A percentile compares a stretch with the other conserved stretches of the same genome.
Evolutionary conservation across 2,113 vertebrate species (phyloP).

Genomic region (Phainopepla nitens): DNA sequence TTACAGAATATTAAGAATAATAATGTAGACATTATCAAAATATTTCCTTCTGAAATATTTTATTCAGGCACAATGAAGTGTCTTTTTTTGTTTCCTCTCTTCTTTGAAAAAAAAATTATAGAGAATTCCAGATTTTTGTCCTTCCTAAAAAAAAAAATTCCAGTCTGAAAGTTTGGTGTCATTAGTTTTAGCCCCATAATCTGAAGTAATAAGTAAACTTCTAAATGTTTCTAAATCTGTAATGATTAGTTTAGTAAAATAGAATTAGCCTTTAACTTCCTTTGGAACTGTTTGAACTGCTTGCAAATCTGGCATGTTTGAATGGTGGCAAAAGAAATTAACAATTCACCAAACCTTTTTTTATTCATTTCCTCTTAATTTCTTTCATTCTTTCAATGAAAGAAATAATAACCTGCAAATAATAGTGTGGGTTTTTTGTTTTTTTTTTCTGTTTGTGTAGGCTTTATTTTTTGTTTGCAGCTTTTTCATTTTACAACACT

Average conservation of each 20-base stretch:
- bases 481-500: neutral
- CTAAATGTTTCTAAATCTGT: neutral
- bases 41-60: neutral
- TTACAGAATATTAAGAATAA: neutral
- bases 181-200: neutral
- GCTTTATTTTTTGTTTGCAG: neutral
- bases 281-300: neutral
- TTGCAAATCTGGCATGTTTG: neutral
- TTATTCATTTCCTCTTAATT: neutral
- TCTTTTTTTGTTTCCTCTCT: neutral
- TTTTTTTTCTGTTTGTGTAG: fast-evolving
- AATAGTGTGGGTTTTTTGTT: neutral
- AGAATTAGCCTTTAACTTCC: neutral
- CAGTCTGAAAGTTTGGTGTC: neutral
- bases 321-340: neutral
- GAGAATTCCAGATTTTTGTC: neutral
- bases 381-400: neutral
- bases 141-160: neutral
- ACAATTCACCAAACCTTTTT: neutral
- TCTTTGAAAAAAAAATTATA: neutral
- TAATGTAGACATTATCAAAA: neutral
- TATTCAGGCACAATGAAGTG: neutral
- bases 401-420: neutral
- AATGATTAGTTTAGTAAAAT: neutral
- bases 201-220: neutral